Base-by-base conservation (phyloP, 2,113 vertebrate genomes). In the Cnemophilus loriae region DNA sequence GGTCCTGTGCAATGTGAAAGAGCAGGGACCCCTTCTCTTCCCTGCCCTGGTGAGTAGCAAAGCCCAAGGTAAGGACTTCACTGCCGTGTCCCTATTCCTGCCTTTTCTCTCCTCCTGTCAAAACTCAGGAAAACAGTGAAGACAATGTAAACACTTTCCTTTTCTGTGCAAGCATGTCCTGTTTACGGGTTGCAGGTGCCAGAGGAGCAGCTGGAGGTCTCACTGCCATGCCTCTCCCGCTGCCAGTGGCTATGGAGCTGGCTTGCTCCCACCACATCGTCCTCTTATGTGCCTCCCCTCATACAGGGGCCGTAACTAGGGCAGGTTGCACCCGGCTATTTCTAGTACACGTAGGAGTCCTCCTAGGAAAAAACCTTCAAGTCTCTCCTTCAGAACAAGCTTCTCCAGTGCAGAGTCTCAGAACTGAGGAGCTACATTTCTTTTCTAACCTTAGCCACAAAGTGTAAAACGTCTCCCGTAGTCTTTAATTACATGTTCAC, bases 401-500 rank as follows among this genome's bases (percentile, higher is more conserved):
- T 86, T 93, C 67, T 90, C 85, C 63, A 74, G 42, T 32, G 42
- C 2, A 22, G 73, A 15, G 61, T 41, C 0, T 1, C 69, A 85
- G 74, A 95, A 79, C 18, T 50, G 65, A 93, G 64, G 55, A 93
- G 84, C 47, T 60, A 50, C 10, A 4, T 39, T 63, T 33, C 61
- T 47, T 92, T 84, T 88, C 64, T 53, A 95, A 95, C 68, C 76
- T 81, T 33, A 83, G 61, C 81, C 78, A 83, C 81, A 61, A 79
- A 79, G 81, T 89, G 84, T 71, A 91, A 94, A 93, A 85, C 0
- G 0, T 56, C 76, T 83, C 81, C 89, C 0, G 0, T 76, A 67
- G 87, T 46, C 91, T 96, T 87, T 95, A 95, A 96, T 96, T 91
- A 89, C 52, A 79, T 23, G 78, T 89, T 96, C 93, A 94, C 93